Conservation (phyloP, 2,888 invertebrate genomes). For the Galeopsomyia nigrocyanea region DNA sequence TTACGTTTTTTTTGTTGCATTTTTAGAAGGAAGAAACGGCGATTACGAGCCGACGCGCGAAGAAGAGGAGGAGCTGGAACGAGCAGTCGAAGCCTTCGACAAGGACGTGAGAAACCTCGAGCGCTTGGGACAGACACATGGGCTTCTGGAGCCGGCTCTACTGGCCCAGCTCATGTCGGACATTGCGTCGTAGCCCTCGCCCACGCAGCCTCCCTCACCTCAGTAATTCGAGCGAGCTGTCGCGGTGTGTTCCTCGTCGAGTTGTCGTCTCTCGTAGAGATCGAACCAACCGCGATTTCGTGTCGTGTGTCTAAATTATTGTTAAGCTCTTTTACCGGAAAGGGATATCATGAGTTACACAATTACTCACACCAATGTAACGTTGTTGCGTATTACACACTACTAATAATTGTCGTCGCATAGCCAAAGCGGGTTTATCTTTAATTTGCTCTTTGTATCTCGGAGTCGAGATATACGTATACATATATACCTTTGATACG, state of each 20-base stretch:
- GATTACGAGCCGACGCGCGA: slow-evolving; percentile 81
- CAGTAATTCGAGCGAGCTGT: slow-evolving; percentile 8
- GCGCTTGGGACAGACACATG: slow-evolving; percentile 75
- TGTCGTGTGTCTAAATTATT: slow-evolving; percentile 13
- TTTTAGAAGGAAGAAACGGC: slow-evolving; percentile 77
- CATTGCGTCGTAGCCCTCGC: slow-evolving; percentile 67
- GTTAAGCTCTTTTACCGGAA: background rate
- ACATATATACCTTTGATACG: no score
- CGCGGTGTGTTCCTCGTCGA: slow-evolving; percentile 29
- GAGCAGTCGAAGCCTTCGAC: slow-evolving; percentile 85
- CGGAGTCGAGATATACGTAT: slow-evolving; percentile 12
- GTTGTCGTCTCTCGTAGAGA: background rate
- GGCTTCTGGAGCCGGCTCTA: slow-evolving; percentile 73
- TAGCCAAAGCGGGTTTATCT: slow-evolving; percentile 37
- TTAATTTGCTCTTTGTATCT: background rate
- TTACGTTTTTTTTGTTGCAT: slow-evolving; percentile 48
- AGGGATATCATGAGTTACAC: background rate
- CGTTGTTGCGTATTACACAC: slow-evolving; percentile 19
- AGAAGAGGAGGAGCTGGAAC: slow-evolving; percentile 89
- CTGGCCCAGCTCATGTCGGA: slow-evolving; percentile 69
- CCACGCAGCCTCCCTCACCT: slow-evolving; percentile 31
- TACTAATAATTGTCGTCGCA: slow-evolving; percentile 24
- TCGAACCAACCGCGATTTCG: slow-evolving; percentile 23
- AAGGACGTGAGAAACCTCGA: slow-evolving; percentile 80
- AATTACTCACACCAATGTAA: background rate